Percentiles rank a stretch among this genome's conserved stretches.
Evolutionary conservation across 1,140 invertebrate genomes (phyloP).

Genomic region (Hylyphantes graminicola): DNA sequence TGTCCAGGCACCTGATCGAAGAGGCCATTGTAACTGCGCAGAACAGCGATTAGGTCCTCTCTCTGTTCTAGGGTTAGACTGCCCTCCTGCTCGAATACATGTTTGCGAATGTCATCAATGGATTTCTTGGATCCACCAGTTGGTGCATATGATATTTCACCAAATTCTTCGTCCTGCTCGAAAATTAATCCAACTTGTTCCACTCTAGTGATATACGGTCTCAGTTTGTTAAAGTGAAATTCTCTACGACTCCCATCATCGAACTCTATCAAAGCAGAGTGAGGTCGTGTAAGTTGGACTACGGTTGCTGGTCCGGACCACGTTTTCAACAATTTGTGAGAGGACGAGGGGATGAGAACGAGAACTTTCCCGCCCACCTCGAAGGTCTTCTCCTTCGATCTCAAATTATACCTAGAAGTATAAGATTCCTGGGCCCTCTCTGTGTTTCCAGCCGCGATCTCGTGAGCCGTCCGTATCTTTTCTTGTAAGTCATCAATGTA

Average conservation of each 20-base stretch:
- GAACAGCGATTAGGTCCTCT: too few relatives aligned
- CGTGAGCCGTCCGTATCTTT: background rate
- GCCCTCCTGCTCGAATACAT: too few relatives aligned
- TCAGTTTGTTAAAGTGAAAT: background rate
- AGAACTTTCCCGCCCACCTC: background rate
- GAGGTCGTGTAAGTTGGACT: background rate
- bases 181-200: slow-evolving; percentile 15
- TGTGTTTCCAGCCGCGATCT: background rate
- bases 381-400: background rate
- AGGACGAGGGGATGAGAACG: background rate
- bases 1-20: background rate
- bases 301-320: background rate
- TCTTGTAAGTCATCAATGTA: background rate
- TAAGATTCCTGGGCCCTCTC: background rate
- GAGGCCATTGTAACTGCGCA: too few relatives aligned
- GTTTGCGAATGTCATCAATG: too few relatives aligned
- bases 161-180: slow-evolving; percentile 12
- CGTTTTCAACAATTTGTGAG: background rate
- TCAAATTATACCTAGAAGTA: background rate
- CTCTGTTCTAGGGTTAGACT: too few relatives aligned
- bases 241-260: background rate
- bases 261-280: background rate
- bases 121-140: background rate
- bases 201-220: background rate
- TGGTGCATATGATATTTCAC: background rate